Evolutionary conservation across 2,113 vertebrate genomes (phyloP), one percentile per base, ranked within the genome.

Genomic region (Tragulus kanchil): DNA sequence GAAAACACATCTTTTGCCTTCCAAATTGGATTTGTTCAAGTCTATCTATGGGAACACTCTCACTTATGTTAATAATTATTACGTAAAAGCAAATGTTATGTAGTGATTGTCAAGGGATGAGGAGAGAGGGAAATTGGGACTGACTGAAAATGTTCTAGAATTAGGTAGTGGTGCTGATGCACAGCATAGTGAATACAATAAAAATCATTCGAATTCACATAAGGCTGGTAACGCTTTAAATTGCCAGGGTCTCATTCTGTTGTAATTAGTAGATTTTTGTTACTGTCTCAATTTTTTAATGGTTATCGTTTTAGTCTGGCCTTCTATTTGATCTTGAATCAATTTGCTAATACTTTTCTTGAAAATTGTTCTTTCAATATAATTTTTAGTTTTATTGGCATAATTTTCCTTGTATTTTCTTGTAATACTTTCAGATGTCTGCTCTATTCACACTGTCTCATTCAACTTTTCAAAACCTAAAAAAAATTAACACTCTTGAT

Each of bases 1-100:
- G 25, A 21, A 85, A 86, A 82, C 21, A n/a, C 6, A 87, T 79
- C 36, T 89, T 95, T 79, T 75, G n/a, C 62, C 52, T 94, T 85
- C 36, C 15, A 23, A 59, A 82, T 17, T 77, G 64, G 21, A 67
- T 88, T 69, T 96, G 52, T 93, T 95, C 58, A 93, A 28, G 45
- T 50, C 13, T 87, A 10, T 89, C 16, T 89, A 3, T n/a, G 56
- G 75, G 56, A 61, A 85, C 3, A 25, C 4, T 91, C 31, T 65
- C 48, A 69, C 45, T 94, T 19, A 50, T 13, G 15, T 71, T 86
- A 79, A 73, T 89, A 59, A 71, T 86, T 92, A 28, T 50, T 28
- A 89, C 65, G 85, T 77, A 23, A 58, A 83, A 75, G 81, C 28
- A 81, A 87, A 65, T 78, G 62, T 90, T 69, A 9, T 54, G 12